Evolutionary conservation across 23 tunicate species (phyloP).

Genomic region (Trididemnum nubilum): DNA sequence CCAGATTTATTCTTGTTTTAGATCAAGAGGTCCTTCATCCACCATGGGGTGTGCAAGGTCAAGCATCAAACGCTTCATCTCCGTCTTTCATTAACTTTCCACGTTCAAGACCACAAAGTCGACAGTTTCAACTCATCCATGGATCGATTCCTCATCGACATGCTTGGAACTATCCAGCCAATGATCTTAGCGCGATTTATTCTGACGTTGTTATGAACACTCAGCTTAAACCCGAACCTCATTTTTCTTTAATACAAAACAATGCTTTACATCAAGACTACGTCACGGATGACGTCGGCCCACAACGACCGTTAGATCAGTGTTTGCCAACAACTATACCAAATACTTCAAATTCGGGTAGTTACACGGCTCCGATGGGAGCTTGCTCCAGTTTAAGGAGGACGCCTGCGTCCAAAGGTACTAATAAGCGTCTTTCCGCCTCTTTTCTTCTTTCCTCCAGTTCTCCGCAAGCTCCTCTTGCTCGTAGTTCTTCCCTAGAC

Average conservation of each 20-base stretch:
- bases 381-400: neutral
- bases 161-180: conserved; percentile 51
- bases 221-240: neutral
- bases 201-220: conserved; percentile 39
- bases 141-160: conserved; percentile 29
- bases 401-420: neutral
- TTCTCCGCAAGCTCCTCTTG: conserved; percentile 2
- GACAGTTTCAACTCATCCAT: neutral
- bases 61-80: no score
- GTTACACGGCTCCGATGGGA: neutral
- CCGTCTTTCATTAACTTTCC: no score
- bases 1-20: no score
- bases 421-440: neutral
- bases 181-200: conserved; percentile 59
- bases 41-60: no score
- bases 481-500: conserved; percentile 46
- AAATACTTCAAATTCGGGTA: neutral
- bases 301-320: neutral
- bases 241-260: neutral
- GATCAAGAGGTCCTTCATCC: no score
- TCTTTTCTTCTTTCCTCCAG: neutral
- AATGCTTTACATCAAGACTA: neutral
- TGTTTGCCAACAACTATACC: neutral
- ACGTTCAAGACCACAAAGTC: neutral
- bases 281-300: conserved; percentile 11